These are phyloP conservation scores for Bhutanitis thaidina DNA, from an alignment of 2,888 invertebrate genomes.

Conservation along the genomic window DNA sequence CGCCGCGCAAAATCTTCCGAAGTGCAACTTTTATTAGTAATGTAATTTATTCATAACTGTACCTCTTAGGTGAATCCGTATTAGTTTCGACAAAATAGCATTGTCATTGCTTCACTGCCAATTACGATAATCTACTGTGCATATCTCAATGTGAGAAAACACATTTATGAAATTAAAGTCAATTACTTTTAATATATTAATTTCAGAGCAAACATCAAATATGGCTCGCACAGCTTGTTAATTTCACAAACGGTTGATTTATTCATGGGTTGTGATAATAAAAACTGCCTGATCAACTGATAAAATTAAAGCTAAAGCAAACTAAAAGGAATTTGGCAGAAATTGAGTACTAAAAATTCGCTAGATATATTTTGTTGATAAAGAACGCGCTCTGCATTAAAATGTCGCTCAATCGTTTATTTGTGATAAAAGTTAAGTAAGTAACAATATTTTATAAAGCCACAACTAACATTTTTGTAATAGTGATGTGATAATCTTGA, in stretches of 20 bases:
- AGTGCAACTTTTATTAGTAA: no score
- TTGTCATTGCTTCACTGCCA: no score
- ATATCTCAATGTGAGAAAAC: no score
- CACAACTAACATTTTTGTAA: conserved; percentile 13
- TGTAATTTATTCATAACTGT: no score
- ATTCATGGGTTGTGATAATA: conserved; percentile 4
- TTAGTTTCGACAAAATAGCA: no score
- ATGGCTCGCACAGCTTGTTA: conserved; percentile 18
- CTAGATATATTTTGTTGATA: conserved; percentile 18
- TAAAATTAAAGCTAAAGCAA: conserved; percentile 19
- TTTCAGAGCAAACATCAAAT: no score
- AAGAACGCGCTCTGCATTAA: conserved; percentile 26
- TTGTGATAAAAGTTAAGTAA: conserved; percentile 1
- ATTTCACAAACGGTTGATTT: conserved; percentile 1
- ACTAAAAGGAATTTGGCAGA: conserved; percentile 12
- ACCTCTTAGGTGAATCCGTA: no score
- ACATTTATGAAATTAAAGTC: no score
- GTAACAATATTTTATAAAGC: conserved; percentile 12
- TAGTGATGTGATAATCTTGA: conserved; percentile 6
- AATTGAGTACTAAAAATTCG: conserved; percentile 25
- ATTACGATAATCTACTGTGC: no score
- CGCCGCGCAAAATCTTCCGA: conserved; percentile 27
- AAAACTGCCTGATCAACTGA: conserved; percentile 4
- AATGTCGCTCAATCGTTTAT: conserved; percentile 17
- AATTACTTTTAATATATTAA: no score